Base-by-base conservation (phyloP, 2,888 invertebrate species). In the Temnothorax rugatulus region DNA sequence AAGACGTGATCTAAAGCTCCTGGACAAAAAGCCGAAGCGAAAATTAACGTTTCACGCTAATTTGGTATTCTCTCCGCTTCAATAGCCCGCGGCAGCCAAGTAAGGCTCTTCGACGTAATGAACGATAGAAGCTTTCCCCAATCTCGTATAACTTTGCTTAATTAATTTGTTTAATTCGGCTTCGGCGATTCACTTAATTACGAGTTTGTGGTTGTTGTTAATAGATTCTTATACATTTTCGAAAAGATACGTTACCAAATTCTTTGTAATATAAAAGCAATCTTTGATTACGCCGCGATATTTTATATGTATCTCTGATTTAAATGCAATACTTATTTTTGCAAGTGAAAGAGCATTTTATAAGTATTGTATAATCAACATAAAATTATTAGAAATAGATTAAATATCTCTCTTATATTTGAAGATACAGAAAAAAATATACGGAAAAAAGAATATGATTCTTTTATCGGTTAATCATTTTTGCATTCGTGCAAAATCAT, bases 1-100 rank as follows among this genome's bases (percentile, higher is more conserved):
- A 34, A 47, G 57, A 57, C 13, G 57, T 21, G 34, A 57, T 57
- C 44, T 34, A 47, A 71, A 81, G 44, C 15, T 4, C 13, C 11
- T 2, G 8, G 4, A 50, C 73, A 59, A 71, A 47, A 47, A 71
- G 71, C 21, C 44, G 21, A 47, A 61, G 47, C 38, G 73, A 71
- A 38, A 59, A 81, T 81, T 47, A 81, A 71, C 59, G 34, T 4
- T 79, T 57, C 59, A 79, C 44, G 21, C 38, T 59, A 79, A 79
- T 71, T 71, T 54, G 18, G 21, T 59, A 47, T 71, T 79, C 59
- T n/a, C 59, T 54, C 15, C 68, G 29, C 38, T 71, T 71, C 34
- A 47, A 59, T 8, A 47, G 59, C 73, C 21, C 7, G 59, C 38
- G 47, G 57, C 71, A 4, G 1, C 8, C 71, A 81, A 47, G 79